phyloP scores from a whole-genome alignment of 1,140 invertebrate genomes.

The Heliconius eleuchia region DNA sequence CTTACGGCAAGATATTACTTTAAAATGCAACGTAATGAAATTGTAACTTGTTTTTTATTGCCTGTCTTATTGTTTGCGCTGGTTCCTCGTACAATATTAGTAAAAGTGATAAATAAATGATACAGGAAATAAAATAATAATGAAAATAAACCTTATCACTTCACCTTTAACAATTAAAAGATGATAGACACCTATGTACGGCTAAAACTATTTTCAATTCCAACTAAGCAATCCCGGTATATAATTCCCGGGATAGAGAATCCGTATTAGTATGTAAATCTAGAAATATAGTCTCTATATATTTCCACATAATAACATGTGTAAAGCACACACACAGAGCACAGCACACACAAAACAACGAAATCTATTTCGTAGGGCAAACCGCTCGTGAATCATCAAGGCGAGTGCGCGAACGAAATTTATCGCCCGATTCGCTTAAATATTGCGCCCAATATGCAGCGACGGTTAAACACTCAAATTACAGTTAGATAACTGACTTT shows the following conservation, averaged over 20 bases:
- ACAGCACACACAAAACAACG: constrained; percentile 23
- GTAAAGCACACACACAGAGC: neutral
- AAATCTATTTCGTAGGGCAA: constrained; percentile 32
- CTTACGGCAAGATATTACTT: constrained; percentile 60
- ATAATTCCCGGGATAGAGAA: no score
- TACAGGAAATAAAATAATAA: neutral
- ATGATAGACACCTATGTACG: no score
- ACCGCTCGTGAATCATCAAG: constrained; percentile 39
- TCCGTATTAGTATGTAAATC: no score
- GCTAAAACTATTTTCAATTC: no score
- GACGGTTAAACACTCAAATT: constrained; percentile 39
- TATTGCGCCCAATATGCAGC: constrained; percentile 40
- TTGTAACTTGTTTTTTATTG: constrained; percentile 39
- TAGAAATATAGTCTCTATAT: neutral
- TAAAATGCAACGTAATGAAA: constrained; percentile 55
- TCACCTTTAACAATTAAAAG: no score
- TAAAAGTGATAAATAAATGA: neutral
- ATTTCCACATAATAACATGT: constrained; percentile 16
- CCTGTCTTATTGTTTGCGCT: constrained; percentile 23
- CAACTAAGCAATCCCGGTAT: no score
- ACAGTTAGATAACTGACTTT: constrained; percentile 30
- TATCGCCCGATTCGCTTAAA: constrained; percentile 40
- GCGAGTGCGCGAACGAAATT: constrained; percentile 34
- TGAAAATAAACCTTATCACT: no score
- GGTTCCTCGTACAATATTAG: neutral